Evolutionary conservation across 2,113 vertebrate genomes (phyloP).

Genomic region (Cynocephalus volans): DNA sequence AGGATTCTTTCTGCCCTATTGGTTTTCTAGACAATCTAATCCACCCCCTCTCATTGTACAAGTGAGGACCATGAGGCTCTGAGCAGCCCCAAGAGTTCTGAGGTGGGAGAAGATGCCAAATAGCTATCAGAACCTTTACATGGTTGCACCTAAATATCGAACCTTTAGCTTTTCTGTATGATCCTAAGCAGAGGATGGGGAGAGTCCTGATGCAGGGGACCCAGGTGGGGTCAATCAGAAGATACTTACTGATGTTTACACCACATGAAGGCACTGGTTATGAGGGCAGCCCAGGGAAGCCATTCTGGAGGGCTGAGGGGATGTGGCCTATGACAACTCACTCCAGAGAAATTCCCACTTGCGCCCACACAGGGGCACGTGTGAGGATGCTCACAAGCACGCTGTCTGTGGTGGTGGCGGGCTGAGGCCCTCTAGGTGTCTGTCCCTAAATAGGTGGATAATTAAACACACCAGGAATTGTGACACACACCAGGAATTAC

Average conservation of each 20-base stretch:
- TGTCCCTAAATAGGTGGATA: background rate
- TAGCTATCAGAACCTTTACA: background rate
- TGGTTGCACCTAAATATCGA: background rate
- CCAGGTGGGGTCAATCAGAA: background rate
- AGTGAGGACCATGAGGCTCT: background rate
- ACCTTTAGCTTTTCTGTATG: background rate
- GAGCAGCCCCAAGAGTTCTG: background rate
- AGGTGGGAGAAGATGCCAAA: background rate
- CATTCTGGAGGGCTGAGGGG: background rate
- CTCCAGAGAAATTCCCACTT: background rate
- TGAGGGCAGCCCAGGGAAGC: background rate
- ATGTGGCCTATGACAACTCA: background rate
- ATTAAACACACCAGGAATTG: background rate
- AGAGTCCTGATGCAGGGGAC: background rate
- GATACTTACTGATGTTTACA: background rate
- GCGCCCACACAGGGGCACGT: accelerated
- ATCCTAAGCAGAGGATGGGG: background rate
- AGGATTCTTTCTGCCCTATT: background rate
- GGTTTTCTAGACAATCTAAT: background rate
- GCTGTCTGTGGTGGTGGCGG: background rate
- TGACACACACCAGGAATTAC: background rate
- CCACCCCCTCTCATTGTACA: too few relatives aligned
- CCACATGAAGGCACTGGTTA: background rate
- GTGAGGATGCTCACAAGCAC: accelerated
- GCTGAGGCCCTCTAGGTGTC: background rate